Percentiles rank a stretch among this genome's conserved stretches.
phyloP scores from a whole-genome alignment of 2,797 vertebrate genomes.

The Limnodromus scolopaceus region DNA sequence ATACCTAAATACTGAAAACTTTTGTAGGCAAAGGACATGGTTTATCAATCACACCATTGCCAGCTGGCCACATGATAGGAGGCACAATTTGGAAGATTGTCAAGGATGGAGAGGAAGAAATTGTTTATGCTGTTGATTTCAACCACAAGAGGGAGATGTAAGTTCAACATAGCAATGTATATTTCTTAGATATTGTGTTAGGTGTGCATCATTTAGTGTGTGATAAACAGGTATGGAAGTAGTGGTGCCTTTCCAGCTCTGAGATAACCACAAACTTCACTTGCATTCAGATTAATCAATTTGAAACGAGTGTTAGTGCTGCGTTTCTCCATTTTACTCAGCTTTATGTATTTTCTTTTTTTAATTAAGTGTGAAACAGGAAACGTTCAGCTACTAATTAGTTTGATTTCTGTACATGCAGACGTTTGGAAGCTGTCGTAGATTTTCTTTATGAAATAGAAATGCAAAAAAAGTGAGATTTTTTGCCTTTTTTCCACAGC shows the following conservation, averaged over 20 bases:
- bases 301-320: neutral
- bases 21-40: constrained; percentile 96
- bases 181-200: neutral
- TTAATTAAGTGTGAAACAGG: neutral
- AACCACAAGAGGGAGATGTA: constrained; percentile 99
- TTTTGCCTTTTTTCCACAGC: constrained; percentile 72
- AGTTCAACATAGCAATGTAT: constrained; percentile 39
- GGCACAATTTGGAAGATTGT: constrained; percentile 99
- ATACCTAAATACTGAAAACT: neutral
- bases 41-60: constrained; percentile 95
- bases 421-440: neutral
- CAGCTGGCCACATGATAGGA: constrained; percentile 98
- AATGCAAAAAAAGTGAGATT: constrained; percentile 3
- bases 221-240: neutral
- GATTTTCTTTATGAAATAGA: neutral
- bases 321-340: neutral
- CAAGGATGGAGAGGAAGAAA: constrained; percentile 98
- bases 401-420: neutral
- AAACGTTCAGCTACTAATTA: neutral
- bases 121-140: constrained; percentile 97
- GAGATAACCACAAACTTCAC: neutral
- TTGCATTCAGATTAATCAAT: neutral
- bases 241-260: neutral
- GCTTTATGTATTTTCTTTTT: neutral
- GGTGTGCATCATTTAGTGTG: neutral